Base-by-base conservation (phyloP, 2,888 invertebrate genomes). In the Sphinx pinastri region DNA sequence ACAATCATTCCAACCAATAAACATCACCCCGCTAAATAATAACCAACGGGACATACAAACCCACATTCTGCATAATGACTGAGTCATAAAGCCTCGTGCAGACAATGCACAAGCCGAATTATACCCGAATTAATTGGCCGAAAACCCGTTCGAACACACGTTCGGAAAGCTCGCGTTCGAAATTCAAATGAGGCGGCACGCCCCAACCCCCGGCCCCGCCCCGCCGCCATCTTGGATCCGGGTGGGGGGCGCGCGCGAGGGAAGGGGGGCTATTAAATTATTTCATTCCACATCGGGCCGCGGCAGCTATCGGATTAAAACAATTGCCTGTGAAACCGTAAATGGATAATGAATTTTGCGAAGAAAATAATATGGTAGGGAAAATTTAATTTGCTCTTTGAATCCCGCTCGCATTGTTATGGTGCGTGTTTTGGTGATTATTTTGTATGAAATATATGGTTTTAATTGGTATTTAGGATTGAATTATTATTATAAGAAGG, bases 131-230 rank as follows among this genome's bases (percentile, higher is more conserved):
- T 94, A 94, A 94, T 94, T 93, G 93, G 90, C 91, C 90, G 91
- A 92, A 93, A 93, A 91, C 91, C 89, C 84, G 86, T 89, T 88
- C 88, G 86, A 90, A 87, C 90, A 91, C 93, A 91, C 93, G 93
- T 93, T 93, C 90, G 92, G 79, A 88, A 88, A 89, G 89, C 90
- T 84, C 86, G 88, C 89, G 88, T 91, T 91, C 92, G 90, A 93
- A 93, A 91, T 93, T 94, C 93, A 93, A 94, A 94, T 93, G 93
- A 93, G 93, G 92, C 91, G 91, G 88, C 89, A 87, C 87, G 91
- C 89, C 92, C 92, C 91, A 90, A 90, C 92, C 89, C 81, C 84
- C 79, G 79, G 88, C 89, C 79, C 90, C 91, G 91, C 93, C 93
- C 92, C 89, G 89, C 83, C 93, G 93, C 93, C 93, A 92, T 93